phyloP scores from a whole-genome alignment of 2,888 invertebrate genomes.

The Eupithecia exiguata region DNA sequence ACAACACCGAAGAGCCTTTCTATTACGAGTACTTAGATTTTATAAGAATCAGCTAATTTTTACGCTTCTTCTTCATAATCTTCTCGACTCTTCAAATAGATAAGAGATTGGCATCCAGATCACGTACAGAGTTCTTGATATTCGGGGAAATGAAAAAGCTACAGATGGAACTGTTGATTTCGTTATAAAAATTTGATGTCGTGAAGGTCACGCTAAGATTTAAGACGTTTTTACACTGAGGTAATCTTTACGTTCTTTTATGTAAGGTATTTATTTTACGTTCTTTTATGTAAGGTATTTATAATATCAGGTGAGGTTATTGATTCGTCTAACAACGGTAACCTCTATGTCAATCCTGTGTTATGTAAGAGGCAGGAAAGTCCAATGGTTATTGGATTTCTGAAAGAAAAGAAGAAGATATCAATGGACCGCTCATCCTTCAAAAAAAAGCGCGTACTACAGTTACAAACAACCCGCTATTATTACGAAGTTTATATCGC shows the following conservation, averaged over 20 bases:
- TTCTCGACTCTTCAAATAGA: conserved; percentile 14
- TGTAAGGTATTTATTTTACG: neutral
- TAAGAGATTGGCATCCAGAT: conserved; percentile 20
- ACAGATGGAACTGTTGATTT: conserved; percentile 28
- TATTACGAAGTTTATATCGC: no score
- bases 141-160: conserved; percentile 26
- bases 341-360: neutral
- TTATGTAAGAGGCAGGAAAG: neutral
- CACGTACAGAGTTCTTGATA: conserved; percentile 27
- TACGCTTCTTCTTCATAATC: conserved; percentile 14
- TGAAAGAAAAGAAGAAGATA: no score
- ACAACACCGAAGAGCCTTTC: no score
- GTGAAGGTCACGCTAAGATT: conserved; percentile 19
- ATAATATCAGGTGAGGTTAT: neutral
- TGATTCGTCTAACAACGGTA: neutral
- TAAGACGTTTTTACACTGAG: conserved; percentile 15
- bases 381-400: no score
- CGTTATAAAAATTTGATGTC: conserved; percentile 31
- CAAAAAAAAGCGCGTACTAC: no score
- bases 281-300: neutral
- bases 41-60: neutral
- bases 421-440: no score
- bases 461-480: no score
- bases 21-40: neutral
- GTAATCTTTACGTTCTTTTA: neutral